phyloP scores from a whole-genome alignment of 2,797 vertebrate genomes.

The Botia kubotai region DNA sequence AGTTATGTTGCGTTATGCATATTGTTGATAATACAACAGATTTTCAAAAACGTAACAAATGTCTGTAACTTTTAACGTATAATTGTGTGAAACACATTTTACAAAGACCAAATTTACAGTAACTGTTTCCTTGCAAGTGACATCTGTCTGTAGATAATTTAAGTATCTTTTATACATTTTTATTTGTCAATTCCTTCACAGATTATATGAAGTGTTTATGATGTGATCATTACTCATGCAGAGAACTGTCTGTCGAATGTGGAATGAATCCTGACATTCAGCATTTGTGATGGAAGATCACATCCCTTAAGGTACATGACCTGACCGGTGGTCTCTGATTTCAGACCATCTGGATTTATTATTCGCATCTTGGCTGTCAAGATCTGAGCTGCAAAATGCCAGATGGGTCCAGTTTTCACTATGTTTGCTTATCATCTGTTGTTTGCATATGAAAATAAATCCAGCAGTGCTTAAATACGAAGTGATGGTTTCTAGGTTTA shows the following conservation, averaged over 20 bases:
- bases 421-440: slow-evolving; percentile 49
- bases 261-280: slow-evolving; percentile 16
- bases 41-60: too few species aligned
- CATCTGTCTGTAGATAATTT: too few species aligned
- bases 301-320: slow-evolving; percentile 40
- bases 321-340: slow-evolving; percentile 49
- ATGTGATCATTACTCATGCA: slow-evolving; percentile 28
- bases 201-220: slow-evolving; percentile 13
- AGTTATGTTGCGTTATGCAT: too few species aligned
- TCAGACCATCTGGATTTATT: slow-evolving; percentile 59
- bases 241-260: slow-evolving; percentile 9
- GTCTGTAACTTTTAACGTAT: too few species aligned
- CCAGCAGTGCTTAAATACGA: slow-evolving; percentile 7
- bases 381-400: slow-evolving; percentile 45
- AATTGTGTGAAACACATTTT: too few species aligned
- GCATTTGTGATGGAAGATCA: slow-evolving; percentile 27
- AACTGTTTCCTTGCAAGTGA: too few species aligned
- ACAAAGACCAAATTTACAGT: too few species aligned
- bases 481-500: neutral
- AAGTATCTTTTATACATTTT: too few species aligned
- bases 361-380: slow-evolving; percentile 51
- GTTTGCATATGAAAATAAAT: slow-evolving; percentile 50
- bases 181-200: too few species aligned
- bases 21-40: too few species aligned
- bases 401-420: slow-evolving; percentile 60